Evolutionary conservation across 2,797 vertebrate species (phyloP).

Genomic region (Microcaecilia unicolor): DNA sequence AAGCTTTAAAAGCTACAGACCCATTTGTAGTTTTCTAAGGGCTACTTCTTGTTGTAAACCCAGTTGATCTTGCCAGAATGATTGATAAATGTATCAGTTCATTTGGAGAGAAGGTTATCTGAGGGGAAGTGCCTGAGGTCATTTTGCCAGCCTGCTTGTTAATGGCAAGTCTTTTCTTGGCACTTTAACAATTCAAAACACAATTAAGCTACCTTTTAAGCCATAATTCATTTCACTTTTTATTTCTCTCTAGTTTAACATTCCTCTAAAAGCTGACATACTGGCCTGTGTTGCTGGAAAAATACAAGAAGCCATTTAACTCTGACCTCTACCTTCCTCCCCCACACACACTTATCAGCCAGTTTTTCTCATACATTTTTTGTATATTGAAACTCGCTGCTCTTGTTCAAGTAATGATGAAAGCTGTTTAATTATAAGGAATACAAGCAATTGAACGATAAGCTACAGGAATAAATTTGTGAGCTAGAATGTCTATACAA

Average conservation of each 20-base stretch:
- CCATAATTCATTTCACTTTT: slow-evolving; percentile 13
- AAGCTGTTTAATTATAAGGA: too few species aligned
- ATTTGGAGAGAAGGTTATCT: slow-evolving; percentile 19
- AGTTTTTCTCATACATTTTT: too few species aligned
- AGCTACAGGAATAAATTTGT: too few species aligned
- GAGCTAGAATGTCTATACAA: too few species aligned
- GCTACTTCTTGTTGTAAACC: slow-evolving; percentile 11
- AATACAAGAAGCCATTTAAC: not conserved
- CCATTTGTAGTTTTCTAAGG: too few species aligned
- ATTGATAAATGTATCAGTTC: slow-evolving; percentile 24
- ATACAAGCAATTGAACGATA: too few species aligned
- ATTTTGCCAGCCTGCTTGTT: slow-evolving; percentile 27
- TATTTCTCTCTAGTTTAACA: slow-evolving; percentile 8
- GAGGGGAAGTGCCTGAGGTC: slow-evolving; percentile 30
- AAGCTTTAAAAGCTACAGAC: too few species aligned
- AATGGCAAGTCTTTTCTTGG: slow-evolving; percentile 29
- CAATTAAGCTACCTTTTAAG: slow-evolving; percentile 37
- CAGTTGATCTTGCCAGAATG: slow-evolving; percentile 17
- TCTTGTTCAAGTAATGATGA: too few species aligned
- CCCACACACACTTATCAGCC: too few species aligned
- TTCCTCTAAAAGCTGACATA: not conserved
- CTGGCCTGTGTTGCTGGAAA: slow-evolving; percentile 1
- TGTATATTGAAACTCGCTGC: too few species aligned
- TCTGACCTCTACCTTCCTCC: too few species aligned
- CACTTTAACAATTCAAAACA: slow-evolving; percentile 29